A percentile compares a stretch with the other conserved stretches of the same genome.
Conservation (phyloP, 1,140 invertebrate genomes). For the silkworm (Bombyx mori) region DNA sequence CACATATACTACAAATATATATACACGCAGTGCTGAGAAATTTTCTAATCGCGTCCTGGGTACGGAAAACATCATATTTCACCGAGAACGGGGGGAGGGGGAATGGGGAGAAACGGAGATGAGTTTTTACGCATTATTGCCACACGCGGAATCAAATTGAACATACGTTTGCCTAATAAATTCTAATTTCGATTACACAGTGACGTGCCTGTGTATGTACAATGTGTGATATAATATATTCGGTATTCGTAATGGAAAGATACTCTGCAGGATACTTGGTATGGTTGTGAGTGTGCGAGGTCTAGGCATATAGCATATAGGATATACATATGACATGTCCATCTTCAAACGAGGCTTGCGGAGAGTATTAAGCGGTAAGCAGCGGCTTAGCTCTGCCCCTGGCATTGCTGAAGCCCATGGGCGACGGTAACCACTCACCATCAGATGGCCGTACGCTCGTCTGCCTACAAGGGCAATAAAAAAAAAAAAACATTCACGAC, state of each 20-base stretch:
- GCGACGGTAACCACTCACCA: too few species aligned
- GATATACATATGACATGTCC: too few species aligned
- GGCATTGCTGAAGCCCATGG: too few species aligned
- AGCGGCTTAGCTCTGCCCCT: too few species aligned
- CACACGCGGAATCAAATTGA: slow-evolving; percentile 46
- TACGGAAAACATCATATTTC: slow-evolving; percentile 69
- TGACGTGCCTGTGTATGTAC: slow-evolving; percentile 11
- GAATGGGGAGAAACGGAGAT: slow-evolving; percentile 39
- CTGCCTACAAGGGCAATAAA: too few species aligned
- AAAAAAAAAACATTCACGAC: too few species aligned
- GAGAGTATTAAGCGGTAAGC: too few species aligned
- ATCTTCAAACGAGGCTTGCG: too few species aligned
- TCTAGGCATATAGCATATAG: too few species aligned
- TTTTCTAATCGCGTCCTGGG: slow-evolving; percentile 67
- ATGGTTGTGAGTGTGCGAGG: too few species aligned
- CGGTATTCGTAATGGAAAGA: slow-evolving; percentile 1
- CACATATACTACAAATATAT: slow-evolving; percentile 25
- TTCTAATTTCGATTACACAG: slow-evolving; percentile 52
- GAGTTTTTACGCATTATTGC: slow-evolving; percentile 67
- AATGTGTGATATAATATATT: background rate
- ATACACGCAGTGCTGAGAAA: slow-evolving; percentile 26
- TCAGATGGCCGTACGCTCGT: too few species aligned
- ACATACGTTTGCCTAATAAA: slow-evolving; percentile 43
- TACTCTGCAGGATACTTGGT: background rate
- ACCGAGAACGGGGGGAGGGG: slow-evolving; percentile 26